These are phyloP conservation scores for Chelonia mydas DNA, from an alignment of 2,797 vertebrate species.

Conservation along the genomic window DNA sequence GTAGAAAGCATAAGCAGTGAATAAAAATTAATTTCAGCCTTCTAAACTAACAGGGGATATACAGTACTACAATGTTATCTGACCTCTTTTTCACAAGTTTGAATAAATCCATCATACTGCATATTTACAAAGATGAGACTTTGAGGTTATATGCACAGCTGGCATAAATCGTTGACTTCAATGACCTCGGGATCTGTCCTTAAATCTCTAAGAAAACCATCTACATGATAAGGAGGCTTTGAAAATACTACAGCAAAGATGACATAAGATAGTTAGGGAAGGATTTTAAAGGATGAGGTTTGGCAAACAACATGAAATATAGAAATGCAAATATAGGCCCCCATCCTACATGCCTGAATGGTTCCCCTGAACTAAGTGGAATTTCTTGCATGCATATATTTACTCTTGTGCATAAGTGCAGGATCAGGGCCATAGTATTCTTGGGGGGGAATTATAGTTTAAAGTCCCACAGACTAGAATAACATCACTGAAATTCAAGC, in stretches of 20 bases:
- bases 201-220: conserved; percentile 56
- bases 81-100: conserved; percentile 57
- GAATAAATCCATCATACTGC: conserved; percentile 53
- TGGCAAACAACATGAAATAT: conserved; percentile 23
- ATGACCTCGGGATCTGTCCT: conserved; percentile 37
- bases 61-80: conserved; percentile 63
- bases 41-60: conserved; percentile 57
- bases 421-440: not conserved
- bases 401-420: not conserved
- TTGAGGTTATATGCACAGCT: conserved; percentile 32
- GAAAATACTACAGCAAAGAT: conserved; percentile 63
- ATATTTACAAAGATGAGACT: conserved; percentile 50
- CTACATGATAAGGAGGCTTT: conserved; percentile 44
- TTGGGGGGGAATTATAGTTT: not conserved
- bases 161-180: conserved; percentile 44
- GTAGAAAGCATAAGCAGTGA: conserved; percentile 68
- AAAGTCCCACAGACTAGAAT: not conserved
- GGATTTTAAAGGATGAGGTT: conserved; percentile 31
- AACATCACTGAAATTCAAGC: not conserved
- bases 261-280: conserved; percentile 39
- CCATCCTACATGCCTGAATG: not conserved
- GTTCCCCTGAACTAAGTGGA: not conserved
- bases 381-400: not conserved
- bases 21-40: conserved; percentile 78
- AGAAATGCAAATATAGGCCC: not conserved